A percentile compares a stretch with the other conserved stretches of the same genome.
Conservation (phyloP, 2,888 invertebrate genomes). For the Liopterus haemorrhoidalis region DNA sequence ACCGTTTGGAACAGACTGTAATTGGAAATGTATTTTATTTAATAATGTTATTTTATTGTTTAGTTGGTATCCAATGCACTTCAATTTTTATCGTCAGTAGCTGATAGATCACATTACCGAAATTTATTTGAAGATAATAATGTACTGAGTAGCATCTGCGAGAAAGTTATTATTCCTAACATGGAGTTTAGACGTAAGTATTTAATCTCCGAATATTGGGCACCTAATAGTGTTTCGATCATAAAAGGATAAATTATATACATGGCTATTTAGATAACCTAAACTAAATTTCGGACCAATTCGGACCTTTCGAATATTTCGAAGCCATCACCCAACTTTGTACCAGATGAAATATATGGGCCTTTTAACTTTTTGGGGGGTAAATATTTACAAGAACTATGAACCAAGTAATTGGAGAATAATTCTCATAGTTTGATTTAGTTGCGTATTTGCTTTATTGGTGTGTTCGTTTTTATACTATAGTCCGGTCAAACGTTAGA, state of each 20-base stretch:
- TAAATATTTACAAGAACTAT: too few species aligned
- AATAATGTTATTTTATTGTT: constrained; percentile 35
- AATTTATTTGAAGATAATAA: constrained; percentile 81
- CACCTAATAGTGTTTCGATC: neutral
- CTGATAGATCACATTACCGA: constrained; percentile 83
- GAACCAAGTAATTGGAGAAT: too few species aligned
- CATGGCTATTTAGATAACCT: neutral
- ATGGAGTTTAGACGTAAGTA: constrained; percentile 84
- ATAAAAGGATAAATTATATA: neutral
- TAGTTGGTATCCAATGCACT: constrained; percentile 94
- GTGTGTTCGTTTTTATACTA: too few species aligned
- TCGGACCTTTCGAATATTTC: neutral
- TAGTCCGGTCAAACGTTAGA: too few species aligned
- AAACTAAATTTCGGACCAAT: neutral
- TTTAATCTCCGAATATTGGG: neutral
- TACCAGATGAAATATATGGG: too few species aligned
- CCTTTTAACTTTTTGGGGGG: too few species aligned
- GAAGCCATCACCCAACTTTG: neutral
- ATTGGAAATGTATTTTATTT: constrained; percentile 3
- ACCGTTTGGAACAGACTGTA: too few species aligned
- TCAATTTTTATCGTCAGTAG: constrained; percentile 90
- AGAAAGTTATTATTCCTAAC: constrained; percentile 98
- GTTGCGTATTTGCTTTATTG: too few species aligned
- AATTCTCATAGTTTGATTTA: too few species aligned
- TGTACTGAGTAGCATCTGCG: constrained; percentile 86